Evolutionary conservation across 2,113 vertebrate genomes (phyloP), one percentile per base, ranked within the genome.

Genomic region (Chaetorhynchus papuensis): DNA sequence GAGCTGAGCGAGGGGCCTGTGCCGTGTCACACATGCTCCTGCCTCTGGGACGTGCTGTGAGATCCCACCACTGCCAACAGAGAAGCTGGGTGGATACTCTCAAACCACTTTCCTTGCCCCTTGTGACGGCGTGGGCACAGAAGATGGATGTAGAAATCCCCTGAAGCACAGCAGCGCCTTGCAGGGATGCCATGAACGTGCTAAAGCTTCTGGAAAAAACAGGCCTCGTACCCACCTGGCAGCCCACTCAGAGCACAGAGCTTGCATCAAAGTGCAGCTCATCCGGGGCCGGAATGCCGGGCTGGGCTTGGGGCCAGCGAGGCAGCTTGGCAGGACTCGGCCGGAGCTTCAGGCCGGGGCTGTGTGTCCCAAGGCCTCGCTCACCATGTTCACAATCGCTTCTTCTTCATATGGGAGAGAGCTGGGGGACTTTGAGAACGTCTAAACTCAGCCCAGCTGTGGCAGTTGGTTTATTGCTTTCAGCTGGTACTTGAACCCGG

Each of bases 401-500:
- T 83, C 57, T 97, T 96, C 97, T 98, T 97, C 94, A 89, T 93
- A 95, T 96, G 90, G 94, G 95, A 97, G 95, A 95, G 98, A 97
- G 97, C 98, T 94, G 97, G 96, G 96, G 96, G 97, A 97, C 98
- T 98, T 97, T 97, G 98, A 98, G 98, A 98, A 98, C 97, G 97
- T 96, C 97, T 97, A 98, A 98, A 97, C 98, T 98, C 98, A 97
- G 98, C 99, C 98, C 99, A 99, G 99, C 99, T 99, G 99, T 99
- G 99, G 99, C 99, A 99, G 99, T 99, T 98, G 99, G 98, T 99
- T 99, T 99, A 99, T 99, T 99, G 99, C 99, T 99, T 99, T 99
- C 99, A 99, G 99, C 99, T 99, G 99, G 99, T 99, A 99, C 99
- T 99, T 99, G 99, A 99, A 99, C 99, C 99, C 99, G 77, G 99